Base-by-base conservation (phyloP, 1,140 invertebrate genomes). In the Papilio polyxenes region DNA sequence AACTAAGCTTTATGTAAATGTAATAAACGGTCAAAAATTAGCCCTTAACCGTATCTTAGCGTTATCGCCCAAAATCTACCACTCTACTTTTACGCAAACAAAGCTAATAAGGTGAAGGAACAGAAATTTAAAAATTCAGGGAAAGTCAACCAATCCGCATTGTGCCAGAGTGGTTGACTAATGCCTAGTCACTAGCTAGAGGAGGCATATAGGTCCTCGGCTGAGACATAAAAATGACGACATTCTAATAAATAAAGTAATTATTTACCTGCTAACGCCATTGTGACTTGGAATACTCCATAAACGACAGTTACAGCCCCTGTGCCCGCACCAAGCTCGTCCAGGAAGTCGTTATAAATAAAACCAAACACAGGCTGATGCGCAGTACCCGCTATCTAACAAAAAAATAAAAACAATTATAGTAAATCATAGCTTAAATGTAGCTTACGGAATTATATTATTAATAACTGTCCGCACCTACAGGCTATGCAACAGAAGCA, bases 351-450 rank as follows among this genome's bases (percentile, higher is more conserved):
- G 74, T 96, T 96, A 82, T 96, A 97, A 69, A 97, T 95, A 37
- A 97, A 94, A 6, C 96, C 96, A 82, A 97, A 97, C 8, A 95
- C 96, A 78, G 96, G 93, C 83, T 96, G 90, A 23, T 95, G 95
- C 0, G 95, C 94, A 49, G 95, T 89, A 0, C 94, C 95, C 40
- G 95, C 94, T 69, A 95, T 94, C 95, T 96, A 85, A 83, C 91
- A 92, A 75, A 85, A 85, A 85, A 82, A 7, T 44, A 82, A 59
- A 59, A 3, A 59, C n/a, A 59, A 17, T 17, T 59, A n/a, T 59
- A 59, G n/a, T 20, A 59, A 59, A 59, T 59, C 15, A n/a, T n/a
- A 59, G 17, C 17, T 7, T n/a, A n/a, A n/a, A 6, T 20, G 6
- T 8, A 20, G 56, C 56, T 59, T 20, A 59, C 49, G 49, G 49